These are phyloP conservation scores for Stictocephala bisonia DNA, from an alignment of 2,888 invertebrate species.

Conservation along the genomic window DNA sequence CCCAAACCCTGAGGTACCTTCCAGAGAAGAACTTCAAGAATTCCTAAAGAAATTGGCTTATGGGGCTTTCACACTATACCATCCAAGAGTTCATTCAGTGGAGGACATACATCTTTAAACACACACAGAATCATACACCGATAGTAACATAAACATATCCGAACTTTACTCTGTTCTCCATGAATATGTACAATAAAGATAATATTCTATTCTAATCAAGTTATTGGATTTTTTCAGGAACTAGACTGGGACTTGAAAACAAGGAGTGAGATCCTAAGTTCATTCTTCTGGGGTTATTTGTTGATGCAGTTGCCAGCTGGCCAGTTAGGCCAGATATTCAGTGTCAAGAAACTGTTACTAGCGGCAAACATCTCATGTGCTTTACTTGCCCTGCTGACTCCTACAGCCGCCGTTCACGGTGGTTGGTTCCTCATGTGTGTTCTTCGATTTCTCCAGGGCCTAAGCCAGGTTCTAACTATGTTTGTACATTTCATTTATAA, in stretches of 20 bases:
- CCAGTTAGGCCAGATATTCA: slow-evolving; percentile 54
- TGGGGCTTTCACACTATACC: too few relatives aligned
- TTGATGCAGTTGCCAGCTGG: slow-evolving; percentile 76
- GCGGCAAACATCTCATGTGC: slow-evolving; percentile 57
- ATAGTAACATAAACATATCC: too few relatives aligned
- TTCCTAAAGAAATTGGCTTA: too few relatives aligned
- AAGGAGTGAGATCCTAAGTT: slow-evolving; percentile 72
- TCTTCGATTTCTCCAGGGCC: slow-evolving; percentile 86
- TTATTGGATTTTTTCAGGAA: slow-evolving; percentile 65
- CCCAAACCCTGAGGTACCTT: too few relatives aligned
- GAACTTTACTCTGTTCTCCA: too few relatives aligned
- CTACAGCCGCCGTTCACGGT: slow-evolving; percentile 81
- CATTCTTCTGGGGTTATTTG: slow-evolving; percentile 84
- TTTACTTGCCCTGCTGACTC: slow-evolving; percentile 77
- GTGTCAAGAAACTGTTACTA: slow-evolving; percentile 51
- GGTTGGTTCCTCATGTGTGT: slow-evolving; percentile 77
- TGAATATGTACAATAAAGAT: too few relatives aligned
- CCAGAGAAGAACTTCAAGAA: too few relatives aligned
- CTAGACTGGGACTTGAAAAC: slow-evolving; percentile 70
- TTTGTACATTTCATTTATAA: neutral
- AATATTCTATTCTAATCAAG: neutral
- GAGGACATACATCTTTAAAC: too few relatives aligned
- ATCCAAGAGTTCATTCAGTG: too few relatives aligned
- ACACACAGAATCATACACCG: too few relatives aligned
- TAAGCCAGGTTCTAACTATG: slow-evolving; percentile 89